Evolutionary conservation across 2,113 vertebrate genomes (phyloP).

Genomic region (Ptychochromis oligacanthus): DNA sequence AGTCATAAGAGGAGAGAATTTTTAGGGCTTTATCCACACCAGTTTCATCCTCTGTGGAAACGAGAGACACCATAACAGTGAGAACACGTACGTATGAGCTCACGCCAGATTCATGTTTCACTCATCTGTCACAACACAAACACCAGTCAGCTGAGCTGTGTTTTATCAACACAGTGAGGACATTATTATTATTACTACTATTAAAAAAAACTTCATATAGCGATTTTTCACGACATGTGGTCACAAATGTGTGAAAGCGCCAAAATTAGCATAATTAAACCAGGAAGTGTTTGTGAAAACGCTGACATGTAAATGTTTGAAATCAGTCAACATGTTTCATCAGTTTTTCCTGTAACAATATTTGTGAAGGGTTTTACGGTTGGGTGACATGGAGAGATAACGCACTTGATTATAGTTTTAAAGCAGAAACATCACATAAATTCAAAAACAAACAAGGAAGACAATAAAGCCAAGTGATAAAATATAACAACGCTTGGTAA

Average conservation of each 20-base stretch:
- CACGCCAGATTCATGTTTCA: neutral
- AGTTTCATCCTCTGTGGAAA: neutral
- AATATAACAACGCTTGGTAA: neutral
- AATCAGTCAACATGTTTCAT: neutral
- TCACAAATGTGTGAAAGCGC: neutral
- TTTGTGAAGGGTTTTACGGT: neutral
- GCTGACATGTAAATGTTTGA: too few species aligned
- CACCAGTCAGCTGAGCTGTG: neutral
- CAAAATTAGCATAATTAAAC: neutral
- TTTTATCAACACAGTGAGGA: neutral
- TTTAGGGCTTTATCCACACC: neutral
- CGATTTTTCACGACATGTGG: neutral
- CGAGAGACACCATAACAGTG: neutral
- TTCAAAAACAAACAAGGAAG: neutral
- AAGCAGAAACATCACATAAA: neutral
- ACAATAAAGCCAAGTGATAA: neutral
- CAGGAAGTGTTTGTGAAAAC: too few species aligned
- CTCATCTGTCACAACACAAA: too few species aligned
- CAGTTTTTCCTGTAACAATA: neutral
- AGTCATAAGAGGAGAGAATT: neutral
- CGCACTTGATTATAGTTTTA: neutral
- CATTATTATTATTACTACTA: too few species aligned
- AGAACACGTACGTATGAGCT: neutral
- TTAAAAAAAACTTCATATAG: too few species aligned
- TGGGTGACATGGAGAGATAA: neutral